Evolutionary conservation across 2,113 vertebrate species (phyloP).

Genomic region (Brachyhypopomus gauderio): DNA sequence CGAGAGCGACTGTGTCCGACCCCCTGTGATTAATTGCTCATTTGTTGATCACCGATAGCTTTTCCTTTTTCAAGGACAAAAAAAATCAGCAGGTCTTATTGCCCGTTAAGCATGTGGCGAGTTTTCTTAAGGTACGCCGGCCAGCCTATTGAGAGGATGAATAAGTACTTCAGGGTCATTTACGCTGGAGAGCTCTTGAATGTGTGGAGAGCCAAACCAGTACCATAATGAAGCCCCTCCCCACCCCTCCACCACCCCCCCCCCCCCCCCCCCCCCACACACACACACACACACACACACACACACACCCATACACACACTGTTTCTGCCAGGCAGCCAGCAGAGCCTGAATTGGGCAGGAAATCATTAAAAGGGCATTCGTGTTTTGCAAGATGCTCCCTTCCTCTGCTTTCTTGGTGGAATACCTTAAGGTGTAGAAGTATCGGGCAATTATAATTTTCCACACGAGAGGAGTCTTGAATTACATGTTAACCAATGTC

Average conservation of each 20-base stretch:
- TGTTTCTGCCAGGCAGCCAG: conserved; percentile 24
- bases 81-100: conserved; percentile 47
- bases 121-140: conserved; percentile 53
- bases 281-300: conserved; percentile 19
- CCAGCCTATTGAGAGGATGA: conserved; percentile 57
- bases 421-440: conserved; percentile 45
- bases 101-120: conserved; percentile 34
- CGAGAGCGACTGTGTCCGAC: conserved; percentile 14
- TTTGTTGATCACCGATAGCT: conserved; percentile 57
- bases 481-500: conserved; percentile 37
- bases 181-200: conserved; percentile 61
- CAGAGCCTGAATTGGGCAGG: conserved; percentile 55
- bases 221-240: conserved; percentile 53
- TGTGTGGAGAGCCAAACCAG: conserved; percentile 49
- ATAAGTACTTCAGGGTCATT: conserved; percentile 63
- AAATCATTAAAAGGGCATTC: conserved; percentile 56
- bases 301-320: conserved; percentile 33
- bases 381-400: conserved; percentile 35
- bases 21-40: conserved; percentile 52
- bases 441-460: conserved; percentile 33
- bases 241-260: conserved; percentile 1
- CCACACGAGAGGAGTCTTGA: conserved; percentile 35
- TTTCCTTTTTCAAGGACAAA: conserved; percentile 39
- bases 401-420: conserved; percentile 1
- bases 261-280: too few relatives aligned